These are phyloP conservation scores for Polypedilum vanderplanki DNA, from an alignment of 1,140 invertebrate genomes.

Conservation along the genomic window DNA sequence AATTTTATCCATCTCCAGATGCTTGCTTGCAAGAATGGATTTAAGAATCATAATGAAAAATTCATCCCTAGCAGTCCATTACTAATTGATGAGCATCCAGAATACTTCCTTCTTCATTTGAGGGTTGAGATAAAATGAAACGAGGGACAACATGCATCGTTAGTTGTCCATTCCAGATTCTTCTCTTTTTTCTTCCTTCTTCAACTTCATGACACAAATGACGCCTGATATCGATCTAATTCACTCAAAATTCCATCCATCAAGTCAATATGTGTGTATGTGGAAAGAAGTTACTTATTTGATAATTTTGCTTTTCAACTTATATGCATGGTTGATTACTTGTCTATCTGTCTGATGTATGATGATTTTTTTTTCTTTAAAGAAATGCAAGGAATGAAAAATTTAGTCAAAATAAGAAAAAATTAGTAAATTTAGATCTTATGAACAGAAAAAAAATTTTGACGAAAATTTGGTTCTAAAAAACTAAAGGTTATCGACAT, in stretches of 20 bases:
- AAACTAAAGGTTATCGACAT: no score
- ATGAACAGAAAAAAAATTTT: no score
- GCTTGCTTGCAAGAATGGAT: not conserved
- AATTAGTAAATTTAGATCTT: no score
- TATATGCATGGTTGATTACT: no score
- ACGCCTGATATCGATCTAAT: not conserved
- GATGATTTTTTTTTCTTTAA: no score
- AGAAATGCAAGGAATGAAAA: no score
- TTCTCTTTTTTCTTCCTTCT: no score
- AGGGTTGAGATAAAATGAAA: not conserved
- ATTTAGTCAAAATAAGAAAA: no score
- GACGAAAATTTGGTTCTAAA: no score
- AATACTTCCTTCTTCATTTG: not conserved
- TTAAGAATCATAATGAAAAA: not conserved
- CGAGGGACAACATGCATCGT: not conserved
- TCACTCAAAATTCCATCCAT: not conserved
- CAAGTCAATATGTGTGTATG: conserved; percentile 10
- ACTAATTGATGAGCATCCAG: conserved; percentile 4
- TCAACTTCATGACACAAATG: conserved; percentile 2
- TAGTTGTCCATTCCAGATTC: not conserved
- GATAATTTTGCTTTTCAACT: not conserved
- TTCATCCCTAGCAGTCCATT: not conserved
- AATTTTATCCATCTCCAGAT: not conserved
- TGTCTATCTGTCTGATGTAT: no score
- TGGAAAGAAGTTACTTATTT: not conserved